Conservation (phyloP, 1,140 invertebrate species). For the Euschistus heros region DNA sequence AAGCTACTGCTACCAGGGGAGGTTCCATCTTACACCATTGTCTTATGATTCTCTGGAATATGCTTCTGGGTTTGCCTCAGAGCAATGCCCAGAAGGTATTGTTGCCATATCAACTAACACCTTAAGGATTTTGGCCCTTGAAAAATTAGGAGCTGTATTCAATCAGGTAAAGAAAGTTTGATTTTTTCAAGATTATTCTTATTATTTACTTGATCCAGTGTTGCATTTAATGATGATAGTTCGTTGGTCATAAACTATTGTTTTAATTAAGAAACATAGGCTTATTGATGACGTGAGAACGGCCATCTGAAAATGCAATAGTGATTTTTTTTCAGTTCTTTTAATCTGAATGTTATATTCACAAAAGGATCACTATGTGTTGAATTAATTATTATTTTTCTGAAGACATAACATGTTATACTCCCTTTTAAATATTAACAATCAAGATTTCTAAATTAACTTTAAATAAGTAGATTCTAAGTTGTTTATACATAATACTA, state of each 20-base stretch:
- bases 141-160: conserved; percentile 97
- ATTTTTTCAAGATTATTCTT: too few species aligned
- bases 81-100: conserved; percentile 98
- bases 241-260: background rate
- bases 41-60: conserved; percentile 96
- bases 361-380: too few species aligned
- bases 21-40: conserved; percentile 88
- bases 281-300: background rate
- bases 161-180: conserved; percentile 57
- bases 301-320: conserved; percentile 5
- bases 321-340: background rate
- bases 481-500: too few species aligned
- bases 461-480: too few species aligned
- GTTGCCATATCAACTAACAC: conserved; percentile 98
- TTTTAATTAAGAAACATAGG: background rate
- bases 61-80: conserved; percentile 94
- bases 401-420: too few species aligned
- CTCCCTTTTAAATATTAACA: too few species aligned
- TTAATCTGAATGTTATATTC: background rate
- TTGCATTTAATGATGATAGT: background rate
- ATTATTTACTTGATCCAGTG: too few species aligned
- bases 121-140: conserved; percentile 89
- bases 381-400: too few species aligned
- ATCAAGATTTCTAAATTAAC: too few species aligned
- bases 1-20: conserved; percentile 96